Evolutionary conservation across 1,140 invertebrate species (phyloP).

Genomic region (Gryon sp.): DNA sequence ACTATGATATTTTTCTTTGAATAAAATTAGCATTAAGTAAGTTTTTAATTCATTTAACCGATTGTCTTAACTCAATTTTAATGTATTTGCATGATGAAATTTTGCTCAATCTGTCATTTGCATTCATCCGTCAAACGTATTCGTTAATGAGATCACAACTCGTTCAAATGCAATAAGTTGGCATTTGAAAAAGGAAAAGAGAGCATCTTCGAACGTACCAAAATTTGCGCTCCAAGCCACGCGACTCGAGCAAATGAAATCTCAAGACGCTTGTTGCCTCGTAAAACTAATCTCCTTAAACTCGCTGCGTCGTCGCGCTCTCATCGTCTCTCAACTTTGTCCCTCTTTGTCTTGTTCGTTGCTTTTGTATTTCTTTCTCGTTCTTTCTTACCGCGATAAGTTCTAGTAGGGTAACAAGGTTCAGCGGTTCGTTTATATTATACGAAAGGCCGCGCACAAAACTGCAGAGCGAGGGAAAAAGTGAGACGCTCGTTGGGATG

Average conservation of each 20-base stretch:
- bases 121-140: too few relatives aligned
- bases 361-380: neutral
- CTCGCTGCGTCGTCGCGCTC: conserved; percentile 19
- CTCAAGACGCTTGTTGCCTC: conserved; percentile 60
- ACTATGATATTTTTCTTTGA: too few relatives aligned
- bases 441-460: conserved; percentile 45
- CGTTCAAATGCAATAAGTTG: too few relatives aligned
- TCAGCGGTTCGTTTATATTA: conserved; percentile 66
- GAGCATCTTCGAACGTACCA: neutral
- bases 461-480: conserved; percentile 23
- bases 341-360: too few relatives aligned
- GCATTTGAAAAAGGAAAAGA: too few relatives aligned
- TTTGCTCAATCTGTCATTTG: too few relatives aligned
- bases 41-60: too few relatives aligned
- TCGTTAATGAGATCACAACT: too few relatives aligned
- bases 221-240: conserved; percentile 25
- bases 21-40: too few relatives aligned
- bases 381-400: neutral
- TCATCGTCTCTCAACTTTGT: neutral
- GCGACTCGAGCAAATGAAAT: conserved; percentile 55
- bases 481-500: conserved; percentile 52
- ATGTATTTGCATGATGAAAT: too few relatives aligned
- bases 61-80: too few relatives aligned
- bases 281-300: conserved; percentile 66
- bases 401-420: conserved; percentile 54